Conservation (phyloP, 2,113 vertebrate genomes). For the Dendropsophus ebraccatus region DNA sequence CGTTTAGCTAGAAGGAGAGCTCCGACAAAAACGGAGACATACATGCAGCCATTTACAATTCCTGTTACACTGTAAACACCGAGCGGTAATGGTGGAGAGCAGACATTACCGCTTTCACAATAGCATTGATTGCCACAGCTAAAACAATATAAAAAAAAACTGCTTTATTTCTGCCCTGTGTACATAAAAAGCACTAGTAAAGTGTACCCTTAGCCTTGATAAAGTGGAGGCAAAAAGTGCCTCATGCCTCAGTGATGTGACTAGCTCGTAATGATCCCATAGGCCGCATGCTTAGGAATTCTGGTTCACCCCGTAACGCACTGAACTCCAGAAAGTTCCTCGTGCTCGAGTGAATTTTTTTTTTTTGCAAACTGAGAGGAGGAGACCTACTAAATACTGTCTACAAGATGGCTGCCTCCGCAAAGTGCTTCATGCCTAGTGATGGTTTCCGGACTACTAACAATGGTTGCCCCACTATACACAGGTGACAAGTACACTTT, state of each 20-base stretch:
- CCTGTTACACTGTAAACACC: conserved; percentile 81
- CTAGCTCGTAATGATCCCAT: neutral
- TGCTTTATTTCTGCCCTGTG: conserved; percentile 81
- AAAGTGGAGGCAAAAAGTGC: conserved; percentile 5
- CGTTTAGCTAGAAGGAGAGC: conserved; percentile 76
- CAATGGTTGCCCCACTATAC: neutral
- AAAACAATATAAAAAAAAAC: conserved; percentile 70
- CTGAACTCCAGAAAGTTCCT: neutral
- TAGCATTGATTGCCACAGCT: conserved; percentile 72
- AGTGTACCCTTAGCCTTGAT: conserved; percentile 55
- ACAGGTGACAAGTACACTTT: neutral
- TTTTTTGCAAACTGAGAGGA: neutral
- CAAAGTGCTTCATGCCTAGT: neutral
- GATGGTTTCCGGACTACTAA: neutral
- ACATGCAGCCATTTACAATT: conserved; percentile 82
- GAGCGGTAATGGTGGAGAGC: conserved; percentile 75
- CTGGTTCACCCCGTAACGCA: neutral
- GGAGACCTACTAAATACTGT: neutral
- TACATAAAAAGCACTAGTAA: conserved; percentile 75
- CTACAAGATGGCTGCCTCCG: neutral
- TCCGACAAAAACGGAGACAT: conserved; percentile 91
- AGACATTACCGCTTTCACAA: conserved; percentile 73
- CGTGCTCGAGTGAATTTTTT: neutral
- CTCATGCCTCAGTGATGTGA: conserved; percentile 24
- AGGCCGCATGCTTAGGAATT: neutral